Base-by-base conservation (phyloP, 2,888 invertebrate genomes). In the Oegoconia quadripuncta region DNA sequence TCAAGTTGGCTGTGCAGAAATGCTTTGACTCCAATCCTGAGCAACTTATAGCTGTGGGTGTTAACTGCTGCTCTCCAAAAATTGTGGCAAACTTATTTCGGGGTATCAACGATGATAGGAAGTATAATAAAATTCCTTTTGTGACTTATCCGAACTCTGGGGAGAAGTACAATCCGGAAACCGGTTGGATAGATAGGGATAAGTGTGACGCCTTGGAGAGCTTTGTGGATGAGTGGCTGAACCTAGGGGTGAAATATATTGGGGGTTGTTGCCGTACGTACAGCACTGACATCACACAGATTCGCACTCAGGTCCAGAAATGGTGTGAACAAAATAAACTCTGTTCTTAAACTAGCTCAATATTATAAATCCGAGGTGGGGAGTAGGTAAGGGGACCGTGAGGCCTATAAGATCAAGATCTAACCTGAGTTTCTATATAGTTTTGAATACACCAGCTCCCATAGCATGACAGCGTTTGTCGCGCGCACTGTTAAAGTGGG, bases 101-200 rank as follows among this genome's bases (percentile, higher is more conserved):
- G 17, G 67, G 67, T 8, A 64, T 88, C 37, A 81, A 80, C 54
- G 64, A 68, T 47, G 57, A 64, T 1, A 59, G 62, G 13, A 46
- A 57, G 12, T 31, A 49, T 6, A 41, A 53, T 15, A 60, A 59
- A 7, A 89, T 95, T 44, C 94, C 95, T 0, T 76, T 97, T 28
- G 90, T 98, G 9, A 94, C 93, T 11, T 98, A 98, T 74, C 97
- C 98, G 0, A 98, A 98, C 65, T 96, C 95, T 59, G 97, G 97
- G 3, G 95, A 95, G 67, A 90, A 87, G 47, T 96, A 93, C 78
- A 89, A 78, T 40, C 77, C 90, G 11, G 78, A 88, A 27, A 68
- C 75, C 34, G 91, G 92, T 79, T 93, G 93, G 93, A 84, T 89
- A 22, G 91, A 91, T 31, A 78, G 88, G 34, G 91, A 91, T 31